Evolutionary conservation across 2,888 invertebrate genomes (phyloP).

Genomic region (Hybos culiciformis): DNA sequence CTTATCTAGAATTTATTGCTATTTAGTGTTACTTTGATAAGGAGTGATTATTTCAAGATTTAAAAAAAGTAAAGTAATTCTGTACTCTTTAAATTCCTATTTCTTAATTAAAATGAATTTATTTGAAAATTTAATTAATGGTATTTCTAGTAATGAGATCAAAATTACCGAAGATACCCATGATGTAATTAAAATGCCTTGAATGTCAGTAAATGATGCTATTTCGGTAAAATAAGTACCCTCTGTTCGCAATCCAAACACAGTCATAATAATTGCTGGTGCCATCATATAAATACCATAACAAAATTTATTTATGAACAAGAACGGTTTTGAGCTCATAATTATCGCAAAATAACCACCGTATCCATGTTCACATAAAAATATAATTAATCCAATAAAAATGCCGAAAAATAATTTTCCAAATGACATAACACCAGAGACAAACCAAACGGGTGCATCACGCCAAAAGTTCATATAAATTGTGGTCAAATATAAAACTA

Average conservation of each 20-base stretch:
- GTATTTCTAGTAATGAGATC: slow-evolving; percentile 21
- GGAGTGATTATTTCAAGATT: not conserved
- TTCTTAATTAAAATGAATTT: slow-evolving; percentile 12
- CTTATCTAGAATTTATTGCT: no score
- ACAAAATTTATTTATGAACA: slow-evolving; percentile 25
- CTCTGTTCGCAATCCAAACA: slow-evolving; percentile 21
- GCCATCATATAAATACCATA: slow-evolving; percentile 26
- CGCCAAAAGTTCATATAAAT: slow-evolving; percentile 27
- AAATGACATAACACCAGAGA: slow-evolving; percentile 24
- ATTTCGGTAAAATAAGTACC: slow-evolving; percentile 23
- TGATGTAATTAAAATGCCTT: slow-evolving; percentile 19
- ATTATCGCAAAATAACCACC: slow-evolving; percentile 20
- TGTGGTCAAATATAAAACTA: slow-evolving; percentile 19
- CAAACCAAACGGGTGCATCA: slow-evolving; percentile 20
- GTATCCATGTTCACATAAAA: slow-evolving; percentile 22
- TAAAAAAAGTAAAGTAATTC: not conserved
- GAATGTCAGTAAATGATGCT: slow-evolving; percentile 20
- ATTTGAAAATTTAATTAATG: slow-evolving; percentile 21
- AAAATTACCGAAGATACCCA: slow-evolving; percentile 18
- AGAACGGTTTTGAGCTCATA: slow-evolving; percentile 21
- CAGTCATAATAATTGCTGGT: slow-evolving; percentile 21
- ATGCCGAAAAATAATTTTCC: slow-evolving; percentile 25
- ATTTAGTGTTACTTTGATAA: not conserved
- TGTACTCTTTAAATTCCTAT: not conserved
- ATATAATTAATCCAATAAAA: slow-evolving; percentile 21